Percentiles rank a stretch among this genome's conserved stretches.
These are phyloP conservation scores for Nineta flava DNA, from an alignment of 2,888 invertebrate genomes.

Conservation along the genomic window DNA sequence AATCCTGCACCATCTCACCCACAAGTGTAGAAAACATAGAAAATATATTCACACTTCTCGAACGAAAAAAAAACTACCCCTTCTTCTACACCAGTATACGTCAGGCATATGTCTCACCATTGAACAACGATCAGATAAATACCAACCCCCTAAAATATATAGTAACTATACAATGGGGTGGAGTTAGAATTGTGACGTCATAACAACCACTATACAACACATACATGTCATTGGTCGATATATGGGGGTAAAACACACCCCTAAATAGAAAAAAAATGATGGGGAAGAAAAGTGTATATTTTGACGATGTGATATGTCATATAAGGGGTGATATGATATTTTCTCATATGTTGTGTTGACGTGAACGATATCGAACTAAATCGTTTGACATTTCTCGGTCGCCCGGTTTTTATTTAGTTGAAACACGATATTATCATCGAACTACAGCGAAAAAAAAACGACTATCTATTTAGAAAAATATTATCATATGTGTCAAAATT, in stretches of 20 bases:
- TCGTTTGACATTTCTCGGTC: not conserved
- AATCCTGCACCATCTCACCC: not conserved
- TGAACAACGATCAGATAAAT: not conserved
- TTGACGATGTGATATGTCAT: too few species aligned
- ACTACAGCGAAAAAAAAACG: not conserved
- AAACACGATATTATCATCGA: not conserved
- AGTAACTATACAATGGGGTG: not conserved
- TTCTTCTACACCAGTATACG: too few species aligned
- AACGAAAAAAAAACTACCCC: too few species aligned
- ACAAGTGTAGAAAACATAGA: too few species aligned
- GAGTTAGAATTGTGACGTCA: not conserved
- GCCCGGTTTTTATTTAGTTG: not conserved
- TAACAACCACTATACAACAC: not conserved
- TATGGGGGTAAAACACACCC: not conserved
- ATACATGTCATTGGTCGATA: not conserved
- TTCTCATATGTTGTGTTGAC: not conserved
- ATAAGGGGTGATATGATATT: too few species aligned
- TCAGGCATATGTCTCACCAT: not conserved
- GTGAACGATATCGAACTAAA: not conserved
- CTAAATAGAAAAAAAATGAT: too few species aligned
- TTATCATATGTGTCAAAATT: not conserved
- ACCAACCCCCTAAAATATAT: not conserved
- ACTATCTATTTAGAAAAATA: not conserved
- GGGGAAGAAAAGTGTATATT: too few species aligned
- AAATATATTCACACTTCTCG: too few species aligned